Base-by-base conservation (phyloP, 1,140 invertebrate species). In the Mya arenaria region DNA sequence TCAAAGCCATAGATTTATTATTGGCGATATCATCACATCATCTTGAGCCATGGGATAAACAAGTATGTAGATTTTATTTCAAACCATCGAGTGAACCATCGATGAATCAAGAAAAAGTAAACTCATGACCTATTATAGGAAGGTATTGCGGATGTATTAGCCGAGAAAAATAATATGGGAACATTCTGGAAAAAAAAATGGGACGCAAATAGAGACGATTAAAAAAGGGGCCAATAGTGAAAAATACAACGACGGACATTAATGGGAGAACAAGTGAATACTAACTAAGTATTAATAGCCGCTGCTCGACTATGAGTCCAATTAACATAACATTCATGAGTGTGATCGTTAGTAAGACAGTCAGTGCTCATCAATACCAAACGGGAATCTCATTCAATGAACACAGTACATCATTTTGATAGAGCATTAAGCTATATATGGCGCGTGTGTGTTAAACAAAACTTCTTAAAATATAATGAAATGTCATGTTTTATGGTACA, bases 31-130 rank as follows among this genome's bases (percentile, higher is more conserved):
- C 4, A 55, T 78, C 34, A 97, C 98, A 48, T 94, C 96, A 55
- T 98, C 97, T 97, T 97, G 98, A 90, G 97, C 97, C 98, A 93
- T 68, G 97, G 93, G 97, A 99, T 91, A 97, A 96, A 44, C 99
- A 97, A 93, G 96, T 97, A 92, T 98, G 98, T 97, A 97, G 97
- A 93, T 98, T 99, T 5, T 4, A 6, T 13, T 75, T 63, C 23
- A 3, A 13, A 5, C 52, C 41, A 19, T 10, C 41, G 41, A 48
- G 19, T 48, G 10, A n/a, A n/a, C n/a, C n/a, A n/a, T n/a, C n/a
- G n/a, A 48, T 19, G 41, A 10, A 10, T 19, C 41, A 10, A 19
- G 41, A 13, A 48, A 48, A 19, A 48, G 10, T 19, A 48, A 10
- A 13, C 10, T 48, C 10, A 13, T 48, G 10, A 10, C 41, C 10